Evolutionary conservation across 2,113 vertebrate genomes (phyloP).

Genomic region (Notarius quadriscutis): DNA sequence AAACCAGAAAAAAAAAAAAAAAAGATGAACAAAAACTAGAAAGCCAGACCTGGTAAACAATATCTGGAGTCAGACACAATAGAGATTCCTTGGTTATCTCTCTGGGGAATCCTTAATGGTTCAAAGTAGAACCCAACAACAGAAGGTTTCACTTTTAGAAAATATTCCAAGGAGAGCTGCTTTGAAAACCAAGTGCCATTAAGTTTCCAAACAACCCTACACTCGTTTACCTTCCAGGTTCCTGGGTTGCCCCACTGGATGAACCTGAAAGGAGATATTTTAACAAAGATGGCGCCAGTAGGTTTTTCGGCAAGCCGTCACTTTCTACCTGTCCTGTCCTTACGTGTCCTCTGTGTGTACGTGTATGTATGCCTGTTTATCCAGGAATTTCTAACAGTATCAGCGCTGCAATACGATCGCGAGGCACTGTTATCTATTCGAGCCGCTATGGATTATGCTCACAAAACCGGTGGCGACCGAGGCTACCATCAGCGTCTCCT

Average conservation of each 20-base stretch:
- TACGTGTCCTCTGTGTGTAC: too few species aligned
- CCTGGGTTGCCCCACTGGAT: background rate
- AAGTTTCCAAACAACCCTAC: background rate
- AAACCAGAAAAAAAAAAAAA: constrained; percentile 31
- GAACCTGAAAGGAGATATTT: background rate
- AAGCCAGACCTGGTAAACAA: background rate
- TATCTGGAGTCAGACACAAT: too few species aligned
- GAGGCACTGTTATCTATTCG: too few species aligned
- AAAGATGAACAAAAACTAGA: constrained; percentile 57
- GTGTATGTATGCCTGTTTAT: too few species aligned
- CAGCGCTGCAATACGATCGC: too few species aligned
- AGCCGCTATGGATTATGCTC: too few species aligned
- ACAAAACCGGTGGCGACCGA: too few species aligned
- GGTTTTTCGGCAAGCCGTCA: too few species aligned
- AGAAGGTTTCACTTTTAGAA: background rate
- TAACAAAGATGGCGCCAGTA: too few species aligned
- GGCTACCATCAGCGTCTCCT: too few species aligned
- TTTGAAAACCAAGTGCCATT: background rate
- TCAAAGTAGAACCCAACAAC: background rate
- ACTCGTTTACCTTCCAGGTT: background rate
- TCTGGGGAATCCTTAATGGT: background rate
- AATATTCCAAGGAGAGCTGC: background rate
- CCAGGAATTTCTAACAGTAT: too few species aligned
- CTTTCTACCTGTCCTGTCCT: too few species aligned
- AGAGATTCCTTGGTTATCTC: background rate